Base-by-base conservation (phyloP, 1,140 invertebrate genomes). In the Pogonomyrmex barbatus region DNA sequence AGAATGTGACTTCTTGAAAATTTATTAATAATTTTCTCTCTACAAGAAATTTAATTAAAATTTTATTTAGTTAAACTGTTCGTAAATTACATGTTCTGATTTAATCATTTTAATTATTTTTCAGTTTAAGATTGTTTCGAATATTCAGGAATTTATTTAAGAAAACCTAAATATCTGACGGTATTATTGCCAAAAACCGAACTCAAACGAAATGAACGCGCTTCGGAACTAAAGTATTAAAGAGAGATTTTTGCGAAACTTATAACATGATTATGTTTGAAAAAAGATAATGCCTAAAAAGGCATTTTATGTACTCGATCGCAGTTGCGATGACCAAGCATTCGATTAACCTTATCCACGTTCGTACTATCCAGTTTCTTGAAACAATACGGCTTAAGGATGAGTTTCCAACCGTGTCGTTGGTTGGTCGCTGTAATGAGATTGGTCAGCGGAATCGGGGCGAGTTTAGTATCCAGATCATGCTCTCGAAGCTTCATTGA, bases 371-470 rank as follows among this genome's bases (percentile, higher is more conserved):
- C 36, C 1, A 45, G 9, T 58, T 78, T 47, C 12, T 60, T 33
- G 58, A 68, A 89, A 87, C 68, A 78, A 87, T 68, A 91, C 56
- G 68, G 67, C 50, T 62, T 60, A 76, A 81, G 56, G 81, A 78
- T 71, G 63, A 68, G 81, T 84, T 77, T 85, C 67, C 88, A 78
- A 86, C 79, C 79, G 71, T 86, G 73, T 89, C 82, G 47, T 67
- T 47, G 68, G 50, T 62, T 63, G 24, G 24, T 81, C 36, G 63
- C 36, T 47, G 65, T 89, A 88, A 89, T 89, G 88, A 89, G 85
- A 89, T 89, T 82, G 88, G 84, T 82, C 88, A 75, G 85, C 86
- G 62, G 67, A 83, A 83, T 73, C 50, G 73, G 56, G 77, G 14
- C 36, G 17, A 65, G 75, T 30, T 85, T 78, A 65, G 56, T 78